Conservation (phyloP, 1,140 invertebrate genomes). For the Anoplophora glabripennis region DNA sequence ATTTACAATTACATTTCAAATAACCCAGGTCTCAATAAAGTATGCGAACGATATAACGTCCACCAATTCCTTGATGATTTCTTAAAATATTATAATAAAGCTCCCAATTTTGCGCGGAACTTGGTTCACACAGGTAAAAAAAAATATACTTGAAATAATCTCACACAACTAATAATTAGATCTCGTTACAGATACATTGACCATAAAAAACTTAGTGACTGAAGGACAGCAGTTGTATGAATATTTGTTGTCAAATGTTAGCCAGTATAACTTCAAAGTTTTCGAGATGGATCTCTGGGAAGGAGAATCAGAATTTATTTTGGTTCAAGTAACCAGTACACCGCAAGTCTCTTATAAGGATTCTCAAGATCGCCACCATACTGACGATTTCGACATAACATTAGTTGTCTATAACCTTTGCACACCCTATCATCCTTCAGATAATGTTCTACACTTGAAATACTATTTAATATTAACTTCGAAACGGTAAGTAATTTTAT, state of each 20-base stretch:
- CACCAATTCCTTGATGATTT: constrained; percentile 80
- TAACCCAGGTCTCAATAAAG: constrained; percentile 53
- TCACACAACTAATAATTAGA: background rate
- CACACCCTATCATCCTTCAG: constrained; percentile 46
- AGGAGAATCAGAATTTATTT: constrained; percentile 55
- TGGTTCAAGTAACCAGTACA: constrained; percentile 60
- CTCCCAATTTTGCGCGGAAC: constrained; percentile 80
- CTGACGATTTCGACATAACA: constrained; percentile 69
- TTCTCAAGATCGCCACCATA: constrained; percentile 60
- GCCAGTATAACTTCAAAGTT: constrained; percentile 67
- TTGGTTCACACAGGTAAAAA: constrained; percentile 66
- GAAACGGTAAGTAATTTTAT: constrained; percentile 47
- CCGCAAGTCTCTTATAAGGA: constrained; percentile 61
- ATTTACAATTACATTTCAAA: constrained; percentile 70
- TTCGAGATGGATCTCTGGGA: constrained; percentile 62
- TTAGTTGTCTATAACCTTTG: constrained; percentile 63
- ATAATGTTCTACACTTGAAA: constrained; percentile 61
- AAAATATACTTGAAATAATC: constrained; percentile 4
- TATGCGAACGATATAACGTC: constrained; percentile 71
- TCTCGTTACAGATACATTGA: constrained; percentile 55
- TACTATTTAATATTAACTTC: constrained; percentile 72
- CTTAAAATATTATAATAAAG: constrained; percentile 78
- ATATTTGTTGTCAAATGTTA: constrained; percentile 70
- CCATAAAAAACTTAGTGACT: constrained; percentile 60
- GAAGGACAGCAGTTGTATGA: constrained; percentile 68